Evolutionary conservation across 1,140 invertebrate genomes (phyloP).

Genomic region (Brachionus plicatilis): DNA sequence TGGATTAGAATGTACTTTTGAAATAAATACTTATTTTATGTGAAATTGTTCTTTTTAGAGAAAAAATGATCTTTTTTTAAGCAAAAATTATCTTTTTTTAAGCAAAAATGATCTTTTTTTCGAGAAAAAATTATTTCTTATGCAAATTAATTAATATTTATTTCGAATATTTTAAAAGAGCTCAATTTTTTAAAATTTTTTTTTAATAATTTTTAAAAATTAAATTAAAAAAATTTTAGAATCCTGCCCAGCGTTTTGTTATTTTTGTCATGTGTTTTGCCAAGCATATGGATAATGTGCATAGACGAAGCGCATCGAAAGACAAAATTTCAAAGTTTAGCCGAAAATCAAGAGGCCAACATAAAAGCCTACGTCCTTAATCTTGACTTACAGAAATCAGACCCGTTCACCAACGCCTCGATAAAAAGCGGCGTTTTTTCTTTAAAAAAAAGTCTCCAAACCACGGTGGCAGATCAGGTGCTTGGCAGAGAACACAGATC

Average conservation of each 20-base stretch:
- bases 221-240: neutral
- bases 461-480: neutral
- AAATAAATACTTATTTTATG: too few species aligned
- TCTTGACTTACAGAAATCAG: neutral
- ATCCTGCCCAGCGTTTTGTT: constrained; percentile 31
- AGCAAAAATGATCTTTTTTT: too few species aligned
- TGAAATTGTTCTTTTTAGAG: too few species aligned
- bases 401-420: neutral
- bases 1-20: too few species aligned
- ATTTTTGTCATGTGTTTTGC: constrained; percentile 34
- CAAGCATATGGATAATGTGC: constrained; percentile 37
- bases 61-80: too few species aligned
- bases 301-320: constrained; percentile 26
- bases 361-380: neutral
- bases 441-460: neutral
- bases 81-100: too few species aligned
- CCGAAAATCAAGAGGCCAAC: neutral
- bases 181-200: too few species aligned
- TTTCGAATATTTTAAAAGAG: too few species aligned
- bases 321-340: neutral
- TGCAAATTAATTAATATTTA: too few species aligned
- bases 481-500: neutral
- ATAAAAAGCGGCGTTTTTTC: neutral
- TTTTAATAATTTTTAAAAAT: neutral
- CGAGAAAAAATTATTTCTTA: too few species aligned